Base-by-base conservation (phyloP, 2,888 invertebrate species). In the Trachelus troglodyta region DNA sequence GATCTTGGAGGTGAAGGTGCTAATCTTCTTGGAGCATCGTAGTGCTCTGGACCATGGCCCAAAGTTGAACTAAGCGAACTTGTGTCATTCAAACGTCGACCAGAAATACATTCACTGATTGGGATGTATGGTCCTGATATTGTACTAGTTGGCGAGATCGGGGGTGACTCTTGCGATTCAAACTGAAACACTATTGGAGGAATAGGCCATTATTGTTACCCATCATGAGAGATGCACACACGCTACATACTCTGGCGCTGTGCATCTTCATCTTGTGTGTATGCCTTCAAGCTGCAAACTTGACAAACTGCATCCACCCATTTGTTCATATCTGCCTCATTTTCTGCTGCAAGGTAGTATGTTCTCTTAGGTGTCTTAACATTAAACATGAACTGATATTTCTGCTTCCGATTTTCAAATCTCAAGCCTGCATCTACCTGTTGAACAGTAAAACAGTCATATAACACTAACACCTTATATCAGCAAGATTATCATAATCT, bases 241-340 rank as follows among this genome's bases (percentile, higher is more conserved):
- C 40, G 40, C 40, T 56, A 84, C 85, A 83, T 88, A 92, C 90
- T 92, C 88, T 89, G 89, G 90, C 92, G 88, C 77, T 88, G 89
- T 76, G 90, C 90, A 34, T 91, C 92, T 78, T 93, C 92, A 79
- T 94, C 93, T 79, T 94, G 94, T 15, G 94, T 94, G 12, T 94
- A 94, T 2, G 96, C 95, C 89, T 96, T 95, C 80, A 98, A 92
- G 75, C 97, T 97, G 91, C 98, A 98, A 71, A 98, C 97, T 91
- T 96, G 95, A 91, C 98, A 98, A 84, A 99, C 96, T 80, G 96
- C 97, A 88, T 97, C 96, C 12, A 98, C 98, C 99, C 99, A 99
- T 90, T 96, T 96, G 85, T 96, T 96, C 98, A 99, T 98, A 87
- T 98, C 98, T 74, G 94, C 94, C 90, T 98, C 98, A 56, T 96